A percentile compares a stretch with the other conserved stretches of the same genome.
These are phyloP conservation scores for Epizoanthus ramosus DNA, from an alignment of 92 coral and sea anemone genomes.

Conservation along the genomic window DNA sequence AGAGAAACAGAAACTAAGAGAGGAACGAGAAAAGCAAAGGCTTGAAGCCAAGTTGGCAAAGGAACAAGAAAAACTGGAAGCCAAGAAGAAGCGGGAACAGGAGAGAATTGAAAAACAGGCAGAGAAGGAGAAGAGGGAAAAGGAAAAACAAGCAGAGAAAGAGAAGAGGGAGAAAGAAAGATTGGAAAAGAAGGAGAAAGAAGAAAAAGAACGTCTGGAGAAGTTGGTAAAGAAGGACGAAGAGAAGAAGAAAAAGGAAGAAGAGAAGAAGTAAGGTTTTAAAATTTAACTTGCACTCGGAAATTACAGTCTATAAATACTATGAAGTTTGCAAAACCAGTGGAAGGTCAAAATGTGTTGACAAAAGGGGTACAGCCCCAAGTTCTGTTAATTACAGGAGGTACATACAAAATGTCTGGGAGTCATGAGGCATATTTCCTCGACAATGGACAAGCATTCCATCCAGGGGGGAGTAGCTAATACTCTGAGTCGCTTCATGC, in stretches of 20 bases:
- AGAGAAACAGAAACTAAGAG: constrained; percentile 62
- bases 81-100: constrained; percentile 83
- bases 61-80: constrained; percentile 83
- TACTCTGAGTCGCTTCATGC: too few relatives aligned
- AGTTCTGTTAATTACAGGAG: too few relatives aligned
- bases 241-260: constrained; percentile 67
- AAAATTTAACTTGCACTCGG: not conserved
- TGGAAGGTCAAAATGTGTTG: too few relatives aligned
- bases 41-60: constrained; percentile 70
- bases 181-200: constrained; percentile 71
- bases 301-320: too few relatives aligned
- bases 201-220: constrained; percentile 80
- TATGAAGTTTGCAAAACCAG: too few relatives aligned
- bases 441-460: too few relatives aligned
- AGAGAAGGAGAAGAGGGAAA: constrained; percentile 80
- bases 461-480: too few relatives aligned
- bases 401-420: too few relatives aligned
- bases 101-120: constrained; percentile 80
- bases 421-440: too few relatives aligned
- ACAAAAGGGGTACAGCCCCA: too few relatives aligned
- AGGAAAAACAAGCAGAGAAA: constrained; percentile 80
- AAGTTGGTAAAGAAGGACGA: constrained; percentile 78
- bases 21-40: constrained; percentile 67
- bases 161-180: constrained; percentile 78
- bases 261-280: constrained; percentile 82